These are phyloP conservation scores for Polydesmus complanatus DNA, from an alignment of 2,888 invertebrate species.

Conservation along the genomic window DNA sequence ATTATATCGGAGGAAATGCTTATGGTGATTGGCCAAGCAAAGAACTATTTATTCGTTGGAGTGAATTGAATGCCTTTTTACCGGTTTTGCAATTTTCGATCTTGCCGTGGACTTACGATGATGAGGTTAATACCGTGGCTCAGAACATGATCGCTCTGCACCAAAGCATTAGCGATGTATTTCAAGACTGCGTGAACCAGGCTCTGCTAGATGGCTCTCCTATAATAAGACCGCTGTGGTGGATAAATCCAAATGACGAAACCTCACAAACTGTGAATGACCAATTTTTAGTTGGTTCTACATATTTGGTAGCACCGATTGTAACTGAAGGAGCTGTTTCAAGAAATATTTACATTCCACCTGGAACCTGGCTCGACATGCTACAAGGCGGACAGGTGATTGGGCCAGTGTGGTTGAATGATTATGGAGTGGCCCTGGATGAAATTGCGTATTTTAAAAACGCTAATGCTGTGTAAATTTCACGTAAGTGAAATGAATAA, in stretches of 20 bases:
- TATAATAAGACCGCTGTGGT: slow-evolving; percentile 72
- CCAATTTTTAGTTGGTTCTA: slow-evolving; percentile 64
- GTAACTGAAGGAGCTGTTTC: slow-evolving; percentile 43
- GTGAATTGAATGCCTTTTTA: slow-evolving; percentile 60
- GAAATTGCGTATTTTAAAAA: slow-evolving; percentile 51
- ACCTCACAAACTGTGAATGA: slow-evolving; percentile 40
- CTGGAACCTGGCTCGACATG: slow-evolving; percentile 48
- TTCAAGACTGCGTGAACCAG: slow-evolving; percentile 44
- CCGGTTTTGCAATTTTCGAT: slow-evolving; percentile 66
- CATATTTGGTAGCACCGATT: slow-evolving; percentile 64
- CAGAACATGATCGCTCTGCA: slow-evolving; percentile 51
- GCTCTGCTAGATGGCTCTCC: slow-evolving; percentile 49
- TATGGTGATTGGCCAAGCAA: slow-evolving; percentile 32
- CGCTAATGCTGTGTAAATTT: no score
- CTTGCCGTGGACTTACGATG: slow-evolving; percentile 57
- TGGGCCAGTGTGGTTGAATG: slow-evolving; percentile 48
- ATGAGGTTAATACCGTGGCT: slow-evolving; percentile 44
- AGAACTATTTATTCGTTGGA: slow-evolving; percentile 57
- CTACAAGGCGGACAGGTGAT: slow-evolving; percentile 27
- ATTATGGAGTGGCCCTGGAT: slow-evolving; percentile 52
- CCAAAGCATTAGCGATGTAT: slow-evolving; percentile 39
- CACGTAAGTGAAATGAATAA: no score
- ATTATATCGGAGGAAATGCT: slow-evolving; percentile 50
- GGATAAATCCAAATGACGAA: slow-evolving; percentile 54
- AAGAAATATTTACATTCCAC: slow-evolving; percentile 60